Base-by-base conservation (phyloP, 2,113 vertebrate genomes). In the Syrmaticus mikado region DNA sequence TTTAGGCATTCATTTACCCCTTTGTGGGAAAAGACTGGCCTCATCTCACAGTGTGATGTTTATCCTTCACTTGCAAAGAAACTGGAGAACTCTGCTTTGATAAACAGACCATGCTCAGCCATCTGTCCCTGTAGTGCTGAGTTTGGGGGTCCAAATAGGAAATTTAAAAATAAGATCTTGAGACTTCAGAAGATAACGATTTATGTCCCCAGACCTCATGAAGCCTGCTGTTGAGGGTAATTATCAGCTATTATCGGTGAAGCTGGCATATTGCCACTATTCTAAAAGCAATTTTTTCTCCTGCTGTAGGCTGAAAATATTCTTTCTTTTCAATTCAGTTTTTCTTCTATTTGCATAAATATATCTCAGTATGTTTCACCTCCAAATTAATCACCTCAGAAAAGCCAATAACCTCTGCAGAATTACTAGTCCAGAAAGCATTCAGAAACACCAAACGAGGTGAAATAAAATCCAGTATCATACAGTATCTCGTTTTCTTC, bases 211-310 rank as follows among this genome's bases (percentile, higher is more conserved):
- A 74, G 60, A 89, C 32, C 27, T 93, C 38, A 64, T 87, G 46
- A 92, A 89, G 50, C 85, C 88, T 90, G 83, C 88, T 95, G 83
- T 84, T 90, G 73, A 66, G 92, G 61, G 78, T 96, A 94, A 96
- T 94, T 95, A 78, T 40, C 27, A 92, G 71, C 62, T n/a, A 84
- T 76, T 84, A 94, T 28, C 73, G 61, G 28, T 67, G 52, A 83
- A 75, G 30, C 57, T 96, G 92, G 77, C 83, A 86, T 36, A 78
- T 57, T 93, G 90, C 85, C 86, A 82, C 10, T 83, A 85, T 85
- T 83, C 9, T 22, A 81, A 85, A 64, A 82, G 81, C 50, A 86
- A 4, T 70, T 92, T 87, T 95, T 94, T 80, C 45, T 91, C 50
- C 32, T 55, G n/a, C 2, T 55, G 12, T 64, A 71, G 46, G 19